Conservation (phyloP, 2,113 vertebrate species). For the Isurus oxyrinchus region DNA sequence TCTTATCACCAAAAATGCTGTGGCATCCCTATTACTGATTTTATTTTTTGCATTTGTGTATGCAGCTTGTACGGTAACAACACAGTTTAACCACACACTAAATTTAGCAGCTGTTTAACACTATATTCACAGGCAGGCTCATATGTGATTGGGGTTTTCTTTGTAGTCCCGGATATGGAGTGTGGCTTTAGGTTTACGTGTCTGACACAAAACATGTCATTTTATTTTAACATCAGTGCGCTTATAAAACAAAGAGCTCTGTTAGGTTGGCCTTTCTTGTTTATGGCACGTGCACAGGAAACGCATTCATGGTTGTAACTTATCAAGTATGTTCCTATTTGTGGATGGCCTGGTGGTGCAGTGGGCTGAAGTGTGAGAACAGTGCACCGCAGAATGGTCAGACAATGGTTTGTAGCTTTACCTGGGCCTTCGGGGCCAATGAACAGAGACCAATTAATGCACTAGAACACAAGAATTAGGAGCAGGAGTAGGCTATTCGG, state of each 20-base stretch:
- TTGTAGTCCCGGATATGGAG: conserved; percentile 29
- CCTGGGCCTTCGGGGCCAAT: neutral
- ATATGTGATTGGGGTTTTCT: conserved; percentile 30
- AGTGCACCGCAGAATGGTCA: neutral
- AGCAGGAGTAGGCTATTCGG: no score
- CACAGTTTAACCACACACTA: conserved; percentile 28
- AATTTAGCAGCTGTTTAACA: conserved; percentile 36
- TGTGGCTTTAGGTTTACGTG: conserved; percentile 33
- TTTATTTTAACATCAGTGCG: conserved; percentile 14
- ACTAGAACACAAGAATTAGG: no score
- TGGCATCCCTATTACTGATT: conserved; percentile 37
- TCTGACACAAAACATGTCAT: neutral
- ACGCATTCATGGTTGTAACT: neutral
- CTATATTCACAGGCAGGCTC: conserved; percentile 24
- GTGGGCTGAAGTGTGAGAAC: neutral
- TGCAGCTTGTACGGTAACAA: conserved; percentile 28
- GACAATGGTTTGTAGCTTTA: neutral
- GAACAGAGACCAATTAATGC: neutral
- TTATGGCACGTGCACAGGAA: neutral
- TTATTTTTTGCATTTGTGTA: conserved; percentile 32
- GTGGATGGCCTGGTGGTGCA: neutral
- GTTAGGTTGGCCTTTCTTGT: neutral
- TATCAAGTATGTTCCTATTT: no score
- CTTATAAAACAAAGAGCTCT: neutral
- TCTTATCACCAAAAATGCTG: conserved; percentile 37